phyloP scores from a whole-genome alignment of 2,113 vertebrate species.

The Orcinus orca region DNA sequence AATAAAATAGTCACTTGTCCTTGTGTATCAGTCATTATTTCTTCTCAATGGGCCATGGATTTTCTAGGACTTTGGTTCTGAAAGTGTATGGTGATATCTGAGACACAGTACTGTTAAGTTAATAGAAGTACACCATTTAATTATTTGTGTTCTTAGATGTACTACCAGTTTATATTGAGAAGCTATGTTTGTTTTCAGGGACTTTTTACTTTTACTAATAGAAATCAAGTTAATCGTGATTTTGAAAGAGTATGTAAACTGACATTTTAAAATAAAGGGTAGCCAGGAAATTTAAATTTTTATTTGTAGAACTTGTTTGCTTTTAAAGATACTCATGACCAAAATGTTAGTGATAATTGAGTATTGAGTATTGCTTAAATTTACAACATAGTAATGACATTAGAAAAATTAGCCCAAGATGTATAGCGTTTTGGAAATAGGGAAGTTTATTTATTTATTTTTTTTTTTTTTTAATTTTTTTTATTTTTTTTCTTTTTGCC shows the following conservation, averaged over 20 bases:
- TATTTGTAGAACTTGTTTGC: neutral
- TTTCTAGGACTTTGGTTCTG: too few species aligned
- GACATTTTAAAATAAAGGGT: neutral
- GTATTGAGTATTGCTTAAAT: neutral
- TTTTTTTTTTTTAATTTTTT: too few species aligned
- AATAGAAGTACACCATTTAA: too few species aligned
- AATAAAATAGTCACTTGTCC: too few species aligned
- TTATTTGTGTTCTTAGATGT: too few species aligned
- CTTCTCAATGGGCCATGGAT: too few species aligned
- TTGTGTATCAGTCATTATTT: too few species aligned
- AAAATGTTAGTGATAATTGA: neutral
- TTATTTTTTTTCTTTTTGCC: too few species aligned
- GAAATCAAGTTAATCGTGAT: conserved; percentile 75
- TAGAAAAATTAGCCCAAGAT: neutral
- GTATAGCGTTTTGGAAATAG: neutral
- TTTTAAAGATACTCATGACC: neutral
- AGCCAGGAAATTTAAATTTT: neutral
- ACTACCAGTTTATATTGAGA: too few species aligned
- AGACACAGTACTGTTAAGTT: too few species aligned
- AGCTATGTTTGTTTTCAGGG: conserved; percentile 75
- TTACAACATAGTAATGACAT: neutral
- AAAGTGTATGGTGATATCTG: too few species aligned
- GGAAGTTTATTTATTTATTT: neutral
- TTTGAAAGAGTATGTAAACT: neutral
- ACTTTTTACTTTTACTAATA: conserved; percentile 79